phyloP scores from a whole-genome alignment of 1,140 invertebrate genomes.

The Psix sp. region DNA sequence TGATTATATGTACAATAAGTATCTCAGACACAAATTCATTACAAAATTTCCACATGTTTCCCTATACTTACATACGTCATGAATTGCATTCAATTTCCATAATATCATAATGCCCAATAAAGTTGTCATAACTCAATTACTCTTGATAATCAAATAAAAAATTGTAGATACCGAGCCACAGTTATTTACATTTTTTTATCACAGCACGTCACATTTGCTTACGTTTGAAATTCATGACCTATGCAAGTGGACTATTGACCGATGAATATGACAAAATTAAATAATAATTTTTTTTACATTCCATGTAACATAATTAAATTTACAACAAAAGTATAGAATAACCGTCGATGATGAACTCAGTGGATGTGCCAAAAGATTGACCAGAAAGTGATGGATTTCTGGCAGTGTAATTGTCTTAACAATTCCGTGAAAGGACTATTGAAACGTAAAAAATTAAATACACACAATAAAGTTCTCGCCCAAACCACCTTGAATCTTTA shows the following conservation, averaged over 20 bases:
- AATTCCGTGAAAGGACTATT: too few relatives aligned
- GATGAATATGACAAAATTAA: constrained; percentile 11
- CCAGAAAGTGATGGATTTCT: too few relatives aligned
- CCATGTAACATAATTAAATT: constrained; percentile 13
- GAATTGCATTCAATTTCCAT: constrained; percentile 17
- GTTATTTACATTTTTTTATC: constrained; percentile 37
- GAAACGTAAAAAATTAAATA: too few relatives aligned
- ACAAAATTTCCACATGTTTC: constrained; percentile 8
- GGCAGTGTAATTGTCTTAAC: too few relatives aligned
- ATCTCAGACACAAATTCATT: constrained; percentile 30
- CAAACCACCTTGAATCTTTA: too few relatives aligned
- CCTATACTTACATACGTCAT: constrained; percentile 21
- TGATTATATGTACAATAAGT: constrained; percentile 44
- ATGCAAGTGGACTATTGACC: constrained; percentile 7
- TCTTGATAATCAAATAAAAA: too few relatives aligned
- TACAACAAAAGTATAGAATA: too few relatives aligned
- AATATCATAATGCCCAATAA: constrained; percentile 17
- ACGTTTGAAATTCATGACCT: constrained; percentile 7
- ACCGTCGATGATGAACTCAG: too few relatives aligned
- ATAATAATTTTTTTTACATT: constrained; percentile 7
- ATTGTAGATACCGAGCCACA: too few relatives aligned
- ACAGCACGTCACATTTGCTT: too few relatives aligned
- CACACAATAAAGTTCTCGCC: too few relatives aligned
- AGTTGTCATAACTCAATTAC: constrained; percentile 2
- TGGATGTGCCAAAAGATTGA: too few relatives aligned